Conservation (phyloP, 2,797 vertebrate genomes). For the Tympanoctomys barrerae region DNA sequence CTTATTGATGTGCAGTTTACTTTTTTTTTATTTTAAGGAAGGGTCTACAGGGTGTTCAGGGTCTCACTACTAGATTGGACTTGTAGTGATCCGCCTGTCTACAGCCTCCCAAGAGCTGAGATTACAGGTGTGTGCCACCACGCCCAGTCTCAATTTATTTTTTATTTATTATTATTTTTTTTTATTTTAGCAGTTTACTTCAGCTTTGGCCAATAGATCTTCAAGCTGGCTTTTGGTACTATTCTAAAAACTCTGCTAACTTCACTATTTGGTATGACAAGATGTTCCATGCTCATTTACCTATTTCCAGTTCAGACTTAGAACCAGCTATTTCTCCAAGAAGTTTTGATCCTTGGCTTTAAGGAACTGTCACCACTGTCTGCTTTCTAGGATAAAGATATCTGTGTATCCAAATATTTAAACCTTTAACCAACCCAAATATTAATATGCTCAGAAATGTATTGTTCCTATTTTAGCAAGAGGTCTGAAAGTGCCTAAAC, state of each 20-base stretch:
- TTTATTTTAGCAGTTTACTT: not conserved
- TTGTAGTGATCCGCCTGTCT: no score
- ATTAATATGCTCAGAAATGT: constrained; percentile 37
- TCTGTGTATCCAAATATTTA: not conserved
- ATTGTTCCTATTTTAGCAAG: not conserved
- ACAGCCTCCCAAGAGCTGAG: no score
- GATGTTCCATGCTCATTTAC: not conserved
- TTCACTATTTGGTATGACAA: not conserved
- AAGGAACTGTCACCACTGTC: not conserved
- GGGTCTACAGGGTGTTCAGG: no score
- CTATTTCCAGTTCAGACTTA: not conserved
- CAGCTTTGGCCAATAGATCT: not conserved
- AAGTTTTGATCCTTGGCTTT: not conserved
- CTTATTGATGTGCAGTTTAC: not conserved
- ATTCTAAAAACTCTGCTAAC: not conserved
- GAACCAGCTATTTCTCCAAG: not conserved
- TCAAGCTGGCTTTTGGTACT: constrained; percentile 1
- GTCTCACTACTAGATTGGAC: no score
- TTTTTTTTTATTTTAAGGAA: not conserved
- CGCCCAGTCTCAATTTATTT: no score
- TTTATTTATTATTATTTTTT: no score
- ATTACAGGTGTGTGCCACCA: no score
- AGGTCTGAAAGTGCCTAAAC: not conserved
- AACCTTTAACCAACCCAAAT: constrained; percentile 45
- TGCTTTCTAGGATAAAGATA: not conserved